Evolutionary conservation across 2,797 vertebrate genomes (phyloP).

Genomic region (Lepilemur ruficaudatus): DNA sequence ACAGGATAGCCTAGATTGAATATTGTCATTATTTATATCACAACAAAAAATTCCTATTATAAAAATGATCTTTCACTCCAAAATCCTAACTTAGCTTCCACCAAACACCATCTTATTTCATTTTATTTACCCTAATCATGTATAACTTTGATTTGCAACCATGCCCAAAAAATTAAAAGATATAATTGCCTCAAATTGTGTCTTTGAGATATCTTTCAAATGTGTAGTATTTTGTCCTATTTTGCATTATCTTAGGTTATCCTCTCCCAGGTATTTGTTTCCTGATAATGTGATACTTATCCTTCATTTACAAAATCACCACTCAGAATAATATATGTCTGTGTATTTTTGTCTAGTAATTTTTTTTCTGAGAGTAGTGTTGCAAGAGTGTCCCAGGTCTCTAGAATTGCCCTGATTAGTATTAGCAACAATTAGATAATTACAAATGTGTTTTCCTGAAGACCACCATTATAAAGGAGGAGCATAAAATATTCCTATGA

Average conservation of each 20-base stretch:
- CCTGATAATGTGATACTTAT: background rate
- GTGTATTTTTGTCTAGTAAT: background rate
- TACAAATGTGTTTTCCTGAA: background rate
- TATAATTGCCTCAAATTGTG: background rate
- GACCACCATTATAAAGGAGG: background rate
- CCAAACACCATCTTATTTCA: background rate
- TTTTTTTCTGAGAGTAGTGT: background rate
- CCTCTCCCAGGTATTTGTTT: background rate
- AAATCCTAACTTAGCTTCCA: background rate
- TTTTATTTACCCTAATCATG: background rate
- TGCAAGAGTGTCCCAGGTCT: background rate
- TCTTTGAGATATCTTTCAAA: background rate
- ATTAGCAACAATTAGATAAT: background rate
- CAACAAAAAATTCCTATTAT: conserved; percentile 14
- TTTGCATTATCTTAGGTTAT: background rate
- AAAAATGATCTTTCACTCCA: background rate
- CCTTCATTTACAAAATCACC: conserved; percentile 30
- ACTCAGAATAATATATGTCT: background rate
- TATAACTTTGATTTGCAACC: background rate
- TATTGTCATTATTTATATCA: background rate
- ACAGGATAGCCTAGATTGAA: background rate
- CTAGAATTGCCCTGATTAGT: background rate
- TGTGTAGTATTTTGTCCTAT: background rate
- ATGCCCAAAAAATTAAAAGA: background rate
- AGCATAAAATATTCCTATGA: background rate